A percentile compares a stretch with the other conserved stretches of the same genome.
These are phyloP conservation scores for Characodon lateralis DNA, from an alignment of 2,797 vertebrate species.

Conservation along the genomic window DNA sequence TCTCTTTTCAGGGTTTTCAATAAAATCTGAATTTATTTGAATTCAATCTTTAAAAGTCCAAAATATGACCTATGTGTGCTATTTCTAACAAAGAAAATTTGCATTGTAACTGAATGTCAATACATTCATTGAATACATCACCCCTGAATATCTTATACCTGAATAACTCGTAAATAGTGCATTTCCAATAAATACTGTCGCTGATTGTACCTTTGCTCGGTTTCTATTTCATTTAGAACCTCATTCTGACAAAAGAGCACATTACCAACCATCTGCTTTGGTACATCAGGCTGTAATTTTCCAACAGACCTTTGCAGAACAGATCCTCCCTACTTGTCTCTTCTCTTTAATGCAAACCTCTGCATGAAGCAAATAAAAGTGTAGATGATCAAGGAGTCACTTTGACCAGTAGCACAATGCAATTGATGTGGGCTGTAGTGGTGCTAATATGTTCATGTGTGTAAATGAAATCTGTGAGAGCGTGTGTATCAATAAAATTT, in stretches of 20 bases:
- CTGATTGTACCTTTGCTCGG: neutral
- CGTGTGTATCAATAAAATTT: neutral
- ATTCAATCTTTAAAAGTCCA: neutral
- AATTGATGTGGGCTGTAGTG: constrained; percentile 42
- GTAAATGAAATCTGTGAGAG: constrained; percentile 1
- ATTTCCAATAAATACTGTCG: neutral
- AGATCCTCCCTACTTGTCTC: constrained; percentile 42
- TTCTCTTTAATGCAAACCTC: constrained; percentile 35
- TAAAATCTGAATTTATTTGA: neutral
- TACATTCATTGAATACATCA: neutral
- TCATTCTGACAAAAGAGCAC: constrained; percentile 27
- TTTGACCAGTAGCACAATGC: constrained; percentile 18
- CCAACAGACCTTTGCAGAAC: constrained; percentile 25
- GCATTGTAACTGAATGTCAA: neutral
- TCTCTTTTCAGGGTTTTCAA: neutral
- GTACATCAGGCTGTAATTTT: constrained; percentile 37
- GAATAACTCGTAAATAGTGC: neutral
- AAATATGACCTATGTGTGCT: neutral
- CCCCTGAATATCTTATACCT: neutral
- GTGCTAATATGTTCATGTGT: constrained; percentile 13
- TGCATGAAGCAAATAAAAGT: constrained; percentile 26
- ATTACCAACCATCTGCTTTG: constrained; percentile 18
- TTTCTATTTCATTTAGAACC: constrained; percentile 33
- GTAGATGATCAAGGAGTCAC: constrained; percentile 15
- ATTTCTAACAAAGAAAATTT: neutral